Percentiles rank a stretch among this genome's conserved stretches.
Conservation (phyloP, 2,113 vertebrate genomes). For the Nesospiza acunhae region DNA sequence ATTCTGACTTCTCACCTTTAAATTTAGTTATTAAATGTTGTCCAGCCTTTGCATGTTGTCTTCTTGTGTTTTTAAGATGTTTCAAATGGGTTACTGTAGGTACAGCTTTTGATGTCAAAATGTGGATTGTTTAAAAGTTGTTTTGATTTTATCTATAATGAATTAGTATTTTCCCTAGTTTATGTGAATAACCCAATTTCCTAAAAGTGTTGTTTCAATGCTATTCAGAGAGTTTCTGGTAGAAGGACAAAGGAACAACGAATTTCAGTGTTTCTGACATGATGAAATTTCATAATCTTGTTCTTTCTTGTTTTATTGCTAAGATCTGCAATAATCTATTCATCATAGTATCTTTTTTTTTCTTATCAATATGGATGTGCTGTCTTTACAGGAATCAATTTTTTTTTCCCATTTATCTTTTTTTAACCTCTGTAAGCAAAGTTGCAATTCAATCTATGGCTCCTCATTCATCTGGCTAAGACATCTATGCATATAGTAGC, state of each 20-base stretch:
- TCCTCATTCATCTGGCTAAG: neutral
- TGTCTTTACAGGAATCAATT: neutral
- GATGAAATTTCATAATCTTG: neutral
- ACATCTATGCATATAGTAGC: neutral
- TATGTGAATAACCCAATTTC: neutral
- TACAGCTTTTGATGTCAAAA: neutral
- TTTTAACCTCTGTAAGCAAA: neutral
- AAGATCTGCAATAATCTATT: neutral
- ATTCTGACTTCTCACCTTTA: neutral
- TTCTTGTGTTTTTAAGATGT: neutral
- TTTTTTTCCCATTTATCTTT: neutral
- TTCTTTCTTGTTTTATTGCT: constrained; percentile 3
- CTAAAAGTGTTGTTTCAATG: neutral
- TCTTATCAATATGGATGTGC: neutral
- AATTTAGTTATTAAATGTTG: neutral
- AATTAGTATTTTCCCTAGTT: neutral
- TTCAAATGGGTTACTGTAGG: neutral
- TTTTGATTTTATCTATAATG: neutral
- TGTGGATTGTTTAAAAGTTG: neutral
- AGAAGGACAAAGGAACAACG: neutral
- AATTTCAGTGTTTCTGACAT: neutral
- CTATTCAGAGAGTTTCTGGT: neutral
- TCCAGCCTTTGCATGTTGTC: neutral
- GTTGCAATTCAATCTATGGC: neutral
- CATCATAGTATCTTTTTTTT: neutral